phyloP scores from a whole-genome alignment of 2,113 vertebrate species.

The western clawed frog (Xenopus tropicalis) region DNA sequence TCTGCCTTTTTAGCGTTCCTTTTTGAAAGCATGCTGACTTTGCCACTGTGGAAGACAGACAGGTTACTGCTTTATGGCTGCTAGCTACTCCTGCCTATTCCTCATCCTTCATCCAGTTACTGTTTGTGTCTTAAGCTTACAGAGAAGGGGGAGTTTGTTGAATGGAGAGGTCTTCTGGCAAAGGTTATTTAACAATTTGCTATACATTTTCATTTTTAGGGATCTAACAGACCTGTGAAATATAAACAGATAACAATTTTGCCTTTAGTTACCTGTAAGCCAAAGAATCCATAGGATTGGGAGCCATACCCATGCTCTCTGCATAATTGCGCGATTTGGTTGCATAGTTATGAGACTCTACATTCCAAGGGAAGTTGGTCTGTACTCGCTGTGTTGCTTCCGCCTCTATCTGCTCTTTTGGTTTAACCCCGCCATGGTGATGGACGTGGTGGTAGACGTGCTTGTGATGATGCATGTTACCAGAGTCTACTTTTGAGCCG shows the following conservation, averaged over 20 bases:
- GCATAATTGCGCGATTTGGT: constrained; percentile 79
- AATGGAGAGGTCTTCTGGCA: no score
- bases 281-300: constrained; percentile 68
- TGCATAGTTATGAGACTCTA: constrained; percentile 72
- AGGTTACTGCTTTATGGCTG: not conserved
- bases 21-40: constrained; percentile 73
- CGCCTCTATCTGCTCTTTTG: constrained; percentile 76
- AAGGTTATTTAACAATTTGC: no score
- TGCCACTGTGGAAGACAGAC: constrained; percentile 70
- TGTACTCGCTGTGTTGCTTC: constrained; percentile 70
- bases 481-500: constrained; percentile 68
- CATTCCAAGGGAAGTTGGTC: constrained; percentile 68
- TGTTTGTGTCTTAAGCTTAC: no score
- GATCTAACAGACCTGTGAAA: no score
- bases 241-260: no score
- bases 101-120: no score
- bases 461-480: constrained; percentile 79
- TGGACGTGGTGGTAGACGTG: constrained; percentile 80
- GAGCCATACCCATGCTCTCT: constrained; percentile 63
- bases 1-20: constrained; percentile 80
- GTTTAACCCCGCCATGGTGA: constrained; percentile 61
- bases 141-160: no score
- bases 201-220: no score
- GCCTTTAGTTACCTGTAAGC: constrained; percentile 73
- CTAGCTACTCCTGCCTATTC: no score